A percentile compares a stretch with the other conserved stretches of the same genome.
Evolutionary conservation across 2,888 invertebrate species (phyloP).

Genomic region (Diachrysia chrysitis): DNA sequence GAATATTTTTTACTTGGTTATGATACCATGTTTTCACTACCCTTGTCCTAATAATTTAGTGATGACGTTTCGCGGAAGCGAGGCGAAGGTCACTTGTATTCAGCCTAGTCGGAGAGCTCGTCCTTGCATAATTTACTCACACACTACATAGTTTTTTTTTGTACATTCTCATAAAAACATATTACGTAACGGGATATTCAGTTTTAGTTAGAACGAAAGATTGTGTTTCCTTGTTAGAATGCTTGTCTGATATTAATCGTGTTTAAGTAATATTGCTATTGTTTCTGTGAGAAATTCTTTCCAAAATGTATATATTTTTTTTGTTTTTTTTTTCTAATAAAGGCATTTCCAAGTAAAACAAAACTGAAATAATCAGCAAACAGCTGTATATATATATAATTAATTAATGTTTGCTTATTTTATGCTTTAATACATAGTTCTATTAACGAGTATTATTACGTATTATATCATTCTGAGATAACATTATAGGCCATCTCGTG

Average conservation of each 20-base stretch:
- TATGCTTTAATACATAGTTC: background rate
- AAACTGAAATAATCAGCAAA: background rate
- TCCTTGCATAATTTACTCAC: constrained; percentile 50
- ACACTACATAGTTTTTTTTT: constrained; percentile 31
- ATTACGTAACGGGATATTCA: background rate
- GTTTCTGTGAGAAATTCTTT: too few relatives aligned
- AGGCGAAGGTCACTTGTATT: constrained; percentile 45
- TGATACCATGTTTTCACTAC: constrained; percentile 27
- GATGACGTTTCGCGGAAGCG: constrained; percentile 45
- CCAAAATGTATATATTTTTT: too few relatives aligned
- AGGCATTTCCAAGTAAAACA: too few relatives aligned
- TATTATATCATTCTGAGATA: constrained; percentile 4
- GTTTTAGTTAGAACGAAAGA: background rate
- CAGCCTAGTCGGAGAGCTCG: constrained; percentile 43
- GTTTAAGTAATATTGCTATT: background rate
- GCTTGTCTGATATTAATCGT: background rate
- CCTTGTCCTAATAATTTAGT: constrained; percentile 54
- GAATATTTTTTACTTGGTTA: constrained; percentile 22
- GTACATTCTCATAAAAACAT: constrained; percentile 25
- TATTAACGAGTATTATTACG: background rate
- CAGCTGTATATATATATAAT: background rate
- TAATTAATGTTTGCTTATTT: background rate
- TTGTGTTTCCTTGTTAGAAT: background rate
- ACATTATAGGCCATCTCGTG: constrained; percentile 4
- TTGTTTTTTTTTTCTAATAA: too few relatives aligned